These are phyloP conservation scores for Acomys russatus DNA, from an alignment of 2,797 vertebrate genomes.

Conservation along the genomic window DNA sequence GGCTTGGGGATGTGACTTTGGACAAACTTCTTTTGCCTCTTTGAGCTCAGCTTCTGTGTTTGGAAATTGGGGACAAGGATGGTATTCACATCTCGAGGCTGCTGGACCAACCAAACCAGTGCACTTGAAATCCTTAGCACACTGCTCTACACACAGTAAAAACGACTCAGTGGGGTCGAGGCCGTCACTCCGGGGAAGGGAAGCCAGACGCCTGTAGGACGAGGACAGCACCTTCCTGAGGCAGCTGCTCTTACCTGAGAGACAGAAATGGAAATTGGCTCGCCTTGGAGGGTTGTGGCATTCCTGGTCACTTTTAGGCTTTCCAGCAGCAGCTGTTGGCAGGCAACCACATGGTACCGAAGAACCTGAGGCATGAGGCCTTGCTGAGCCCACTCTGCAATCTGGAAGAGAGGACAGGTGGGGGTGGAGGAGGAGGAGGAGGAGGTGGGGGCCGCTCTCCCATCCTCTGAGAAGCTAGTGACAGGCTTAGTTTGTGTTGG, in stretches of 20 bases:
- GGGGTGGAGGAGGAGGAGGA: neutral
- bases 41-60: neutral
- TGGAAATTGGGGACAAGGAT: neutral
- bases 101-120: neutral
- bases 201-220: neutral
- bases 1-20: neutral
- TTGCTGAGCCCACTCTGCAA: slow-evolving; percentile 86
- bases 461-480: neutral
- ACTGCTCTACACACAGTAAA: neutral
- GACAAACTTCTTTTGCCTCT: neutral
- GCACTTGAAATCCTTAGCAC: neutral
- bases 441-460: neutral
- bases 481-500: neutral
- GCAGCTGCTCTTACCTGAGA: slow-evolving; percentile 89
- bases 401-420: slow-evolving; percentile 81
- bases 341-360: slow-evolving; percentile 94
- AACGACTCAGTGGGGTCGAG: neutral
- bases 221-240: neutral
- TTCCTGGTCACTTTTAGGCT: slow-evolving; percentile 90
- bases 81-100: neutral
- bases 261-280: slow-evolving; percentile 88
- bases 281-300: slow-evolving; percentile 93
- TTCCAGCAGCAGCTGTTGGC: slow-evolving; percentile 90
- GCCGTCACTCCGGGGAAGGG: neutral
- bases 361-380: slow-evolving; percentile 89